Percentiles rank a stretch among this genome's conserved stretches.
Conservation (phyloP, 2,797 vertebrate genomes). For the Sebastes iracundus region DNA sequence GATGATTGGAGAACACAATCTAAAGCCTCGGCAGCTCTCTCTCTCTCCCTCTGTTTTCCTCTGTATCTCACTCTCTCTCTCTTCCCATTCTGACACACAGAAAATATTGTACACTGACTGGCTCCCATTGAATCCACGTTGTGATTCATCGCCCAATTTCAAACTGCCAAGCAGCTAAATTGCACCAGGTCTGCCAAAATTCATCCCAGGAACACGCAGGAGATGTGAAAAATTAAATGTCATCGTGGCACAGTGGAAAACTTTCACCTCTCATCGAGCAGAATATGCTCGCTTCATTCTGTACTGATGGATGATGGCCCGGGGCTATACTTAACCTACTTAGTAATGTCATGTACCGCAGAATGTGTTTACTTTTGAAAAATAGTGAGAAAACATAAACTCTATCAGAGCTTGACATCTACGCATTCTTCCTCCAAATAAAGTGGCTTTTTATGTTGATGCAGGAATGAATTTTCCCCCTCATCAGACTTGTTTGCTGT, state of each 20-base stretch:
- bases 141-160: slow-evolving; percentile 99
- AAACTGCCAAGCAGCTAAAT: slow-evolving; percentile 99
- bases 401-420: slow-evolving; percentile 99
- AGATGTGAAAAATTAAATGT: slow-evolving; percentile 99
- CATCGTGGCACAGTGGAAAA: slow-evolving; percentile 99
- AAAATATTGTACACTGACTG: slow-evolving; percentile 99
- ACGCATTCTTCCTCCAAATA: slow-evolving; percentile 95
- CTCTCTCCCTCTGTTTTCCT: slow-evolving; percentile 80
- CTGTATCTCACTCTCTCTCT: slow-evolving; percentile 85
- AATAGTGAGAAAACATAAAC: slow-evolving; percentile 99
- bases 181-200: slow-evolving; percentile 99
- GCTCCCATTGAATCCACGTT: slow-evolving; percentile 96
- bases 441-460: slow-evolving; percentile 99
- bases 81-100: slow-evolving; percentile 96
- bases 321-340: slow-evolving; percentile 99
- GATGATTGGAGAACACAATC: slow-evolving; percentile 88
- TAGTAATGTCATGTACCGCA: slow-evolving; percentile 99
- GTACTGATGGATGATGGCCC: slow-evolving; percentile 98
- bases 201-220: slow-evolving; percentile 98
- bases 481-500: slow-evolving; percentile 91
- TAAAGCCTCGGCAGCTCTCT: slow-evolving; percentile 87
- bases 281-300: slow-evolving; percentile 98
- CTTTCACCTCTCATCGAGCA: slow-evolving; percentile 99
- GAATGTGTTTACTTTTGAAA: slow-evolving; percentile 99
- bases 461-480: slow-evolving; percentile 90